Evolutionary conservation across 2,113 vertebrate genomes (phyloP).

Genomic region (Raja brachyura): DNA sequence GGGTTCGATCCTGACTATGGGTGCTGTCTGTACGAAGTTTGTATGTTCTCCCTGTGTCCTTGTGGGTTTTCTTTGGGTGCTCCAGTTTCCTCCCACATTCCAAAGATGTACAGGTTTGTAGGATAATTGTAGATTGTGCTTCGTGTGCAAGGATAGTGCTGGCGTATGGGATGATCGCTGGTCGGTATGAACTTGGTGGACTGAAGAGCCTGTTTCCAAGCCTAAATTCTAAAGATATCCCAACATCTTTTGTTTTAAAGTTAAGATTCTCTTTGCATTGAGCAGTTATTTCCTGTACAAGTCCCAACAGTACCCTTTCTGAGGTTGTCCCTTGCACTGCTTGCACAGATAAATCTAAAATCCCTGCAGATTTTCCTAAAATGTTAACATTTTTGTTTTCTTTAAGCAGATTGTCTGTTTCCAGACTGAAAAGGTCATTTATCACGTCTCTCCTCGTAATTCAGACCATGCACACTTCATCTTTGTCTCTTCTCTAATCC

Average conservation of each 20-base stretch:
- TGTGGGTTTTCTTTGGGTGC: too few species aligned
- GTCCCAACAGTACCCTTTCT: neutral
- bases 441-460: neutral
- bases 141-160: too few species aligned
- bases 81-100: too few species aligned
- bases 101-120: too few species aligned
- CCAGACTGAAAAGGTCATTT: neutral
- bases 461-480: neutral
- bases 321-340: neutral
- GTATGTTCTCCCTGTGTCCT: too few species aligned
- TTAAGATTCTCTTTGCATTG: neutral
- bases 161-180: too few species aligned
- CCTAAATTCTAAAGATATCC: neutral
- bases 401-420: neutral
- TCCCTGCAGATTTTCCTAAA: neutral
- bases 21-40: too few species aligned
- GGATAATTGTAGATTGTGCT: too few species aligned
- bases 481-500: neutral
- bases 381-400: neutral
- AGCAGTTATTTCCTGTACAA: neutral
- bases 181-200: too few species aligned
- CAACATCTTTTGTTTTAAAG: neutral
- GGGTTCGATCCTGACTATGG: too few species aligned
- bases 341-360: neutral
- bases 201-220: too few species aligned